A percentile compares a stretch with the other conserved stretches of the same genome.
phyloP scores from a whole-genome alignment of 1,140 invertebrate genomes.

The Formica selysi region DNA sequence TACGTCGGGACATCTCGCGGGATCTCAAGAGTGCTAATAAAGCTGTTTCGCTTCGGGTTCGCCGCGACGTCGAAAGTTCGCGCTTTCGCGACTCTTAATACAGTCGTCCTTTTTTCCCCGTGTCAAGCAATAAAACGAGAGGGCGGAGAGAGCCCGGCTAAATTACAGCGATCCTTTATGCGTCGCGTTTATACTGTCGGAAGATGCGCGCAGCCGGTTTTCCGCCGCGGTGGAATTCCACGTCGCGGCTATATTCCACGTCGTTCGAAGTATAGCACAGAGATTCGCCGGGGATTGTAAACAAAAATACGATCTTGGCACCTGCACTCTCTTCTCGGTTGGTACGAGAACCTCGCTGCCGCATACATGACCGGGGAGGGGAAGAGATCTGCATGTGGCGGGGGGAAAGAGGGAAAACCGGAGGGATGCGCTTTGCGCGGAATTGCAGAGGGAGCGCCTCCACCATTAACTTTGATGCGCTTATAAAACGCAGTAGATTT shows the following conservation, averaged over 20 bases:
- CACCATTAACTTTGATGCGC: constrained; percentile 82
- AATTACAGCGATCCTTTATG: constrained; percentile 74
- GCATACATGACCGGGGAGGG: background rate
- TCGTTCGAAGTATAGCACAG: constrained; percentile 59
- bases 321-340: constrained; percentile 29
- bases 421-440: constrained; percentile 68
- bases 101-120: constrained; percentile 50
- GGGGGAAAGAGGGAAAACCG: background rate
- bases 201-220: constrained; percentile 4
- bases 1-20: background rate
- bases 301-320: constrained; percentile 74
- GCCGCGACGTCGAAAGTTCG: background rate
- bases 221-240: constrained; percentile 24
- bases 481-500: constrained; percentile 81
- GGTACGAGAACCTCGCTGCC: too few species aligned
- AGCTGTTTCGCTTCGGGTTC: background rate
- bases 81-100: constrained; percentile 40
- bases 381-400: background rate
- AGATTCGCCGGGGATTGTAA: constrained; percentile 71
- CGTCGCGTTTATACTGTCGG: constrained; percentile 55
- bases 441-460: constrained; percentile 74
- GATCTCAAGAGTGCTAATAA: background rate
- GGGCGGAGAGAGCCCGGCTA: constrained; percentile 16
- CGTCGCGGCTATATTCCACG: constrained; percentile 47
- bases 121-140: constrained; percentile 43